Conservation (phyloP, 2,113 vertebrate genomes). For the Jacana jacana region DNA sequence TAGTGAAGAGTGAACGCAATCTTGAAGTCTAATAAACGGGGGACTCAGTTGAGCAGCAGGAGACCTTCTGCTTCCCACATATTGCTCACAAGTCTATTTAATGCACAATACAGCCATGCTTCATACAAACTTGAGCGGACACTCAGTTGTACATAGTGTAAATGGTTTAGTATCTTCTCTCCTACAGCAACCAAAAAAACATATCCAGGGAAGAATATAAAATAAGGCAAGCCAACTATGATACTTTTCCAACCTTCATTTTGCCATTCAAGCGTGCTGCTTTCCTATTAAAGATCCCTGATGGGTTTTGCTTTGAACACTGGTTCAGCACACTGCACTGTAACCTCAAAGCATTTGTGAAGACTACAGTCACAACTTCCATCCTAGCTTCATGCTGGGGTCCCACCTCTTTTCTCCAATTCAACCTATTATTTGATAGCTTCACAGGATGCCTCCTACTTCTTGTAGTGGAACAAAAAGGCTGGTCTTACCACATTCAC, state of each 20-base stretch:
- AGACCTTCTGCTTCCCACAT: background rate
- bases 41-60: background rate
- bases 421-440: background rate
- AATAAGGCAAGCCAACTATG: background rate
- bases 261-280: background rate
- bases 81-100: background rate
- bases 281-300: background rate
- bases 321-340: background rate
- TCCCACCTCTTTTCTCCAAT: background rate
- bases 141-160: background rate
- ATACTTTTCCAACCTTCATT: background rate
- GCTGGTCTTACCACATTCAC: background rate
- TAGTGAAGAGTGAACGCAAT: background rate
- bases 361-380: background rate
- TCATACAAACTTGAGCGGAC: background rate
- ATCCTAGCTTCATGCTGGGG: background rate
- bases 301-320: background rate
- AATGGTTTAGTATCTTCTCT: background rate
- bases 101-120: no score
- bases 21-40: background rate
- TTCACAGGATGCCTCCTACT: background rate
- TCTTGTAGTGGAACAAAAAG: background rate
- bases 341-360: background rate
- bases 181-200: background rate
- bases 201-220: background rate